Base-by-base conservation (phyloP, 2,113 vertebrate genomes). In the Nothobranchius kuhntae region DNA sequence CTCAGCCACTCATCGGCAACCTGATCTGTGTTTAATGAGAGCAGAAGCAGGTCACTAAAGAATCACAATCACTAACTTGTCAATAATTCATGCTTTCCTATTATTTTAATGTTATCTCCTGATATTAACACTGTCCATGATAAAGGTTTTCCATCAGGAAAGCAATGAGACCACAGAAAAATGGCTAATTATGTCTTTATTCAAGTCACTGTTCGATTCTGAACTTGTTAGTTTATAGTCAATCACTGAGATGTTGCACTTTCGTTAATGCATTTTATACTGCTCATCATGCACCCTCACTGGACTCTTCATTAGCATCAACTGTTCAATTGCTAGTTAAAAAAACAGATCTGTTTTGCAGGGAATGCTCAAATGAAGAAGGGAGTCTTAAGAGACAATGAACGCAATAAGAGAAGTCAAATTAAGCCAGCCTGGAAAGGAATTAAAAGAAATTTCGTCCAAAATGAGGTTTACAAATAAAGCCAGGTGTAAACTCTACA, bases 1-100 rank as follows among this genome's bases (percentile, higher is more conserved):
- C 7, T 26, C 53, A 65, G 53, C 56, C 78, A 85, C 60, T 80
- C 73, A 71, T 59, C 40, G 56, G 51, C 59, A 72, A 35, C 52
- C 67, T 59, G 56, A 50, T n/a, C 44, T 61, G 44, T 64, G 52
- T 40, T 68, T 75, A 76, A 83, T 67, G 46, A 68, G 66, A 24
- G 14, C 53, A 61, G 44, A 72, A 55, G 57, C 24, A 24, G 61
- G n/a, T 61, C 54, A 52, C n/a, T 13, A 70, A 47, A 75, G 9
- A 55, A 60, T 59, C 15, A 7, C n/a, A 14, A 67, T 67, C 54
- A 9, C 40, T 17, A 4, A 2, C 26, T 53, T 48, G 21, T 45
- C 50, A 45, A 64, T 71, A 52, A 35, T 65, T 3, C 59, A 53
- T 51, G 30, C 62, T 76, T 74, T 68, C 44, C n/a, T 51, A 13